A percentile compares a stretch with the other conserved stretches of the same genome.
Conservation (phyloP, 2,888 invertebrate genomes). For the Lysandra bellargus region DNA sequence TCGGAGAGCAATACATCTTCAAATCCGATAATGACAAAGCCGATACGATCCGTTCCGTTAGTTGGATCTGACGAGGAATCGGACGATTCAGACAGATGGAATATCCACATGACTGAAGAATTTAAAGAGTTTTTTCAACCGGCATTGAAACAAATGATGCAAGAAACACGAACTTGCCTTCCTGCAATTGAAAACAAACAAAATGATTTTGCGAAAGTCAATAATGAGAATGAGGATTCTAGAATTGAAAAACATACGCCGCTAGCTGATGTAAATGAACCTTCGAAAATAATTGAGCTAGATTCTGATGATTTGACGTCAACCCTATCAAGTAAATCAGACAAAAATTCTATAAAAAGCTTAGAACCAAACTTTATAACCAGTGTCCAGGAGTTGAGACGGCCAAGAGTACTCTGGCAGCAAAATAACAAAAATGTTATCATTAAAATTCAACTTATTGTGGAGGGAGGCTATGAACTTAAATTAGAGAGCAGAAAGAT, state of each 20-base stretch:
- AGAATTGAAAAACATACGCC: slow-evolving; percentile 18
- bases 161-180: slow-evolving; percentile 1
- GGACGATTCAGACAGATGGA: slow-evolving; percentile 52
- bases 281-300: slow-evolving; percentile 41
- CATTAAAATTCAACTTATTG: slow-evolving; percentile 63
- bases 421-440: slow-evolving; percentile 55
- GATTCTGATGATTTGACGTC: slow-evolving; percentile 53
- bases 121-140: slow-evolving; percentile 43
- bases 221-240: neutral
- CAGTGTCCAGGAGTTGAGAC: slow-evolving; percentile 44
- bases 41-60: slow-evolving; percentile 57
- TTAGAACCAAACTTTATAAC: slow-evolving; percentile 34
- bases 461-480: slow-evolving; percentile 57
- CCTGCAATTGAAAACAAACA: slow-evolving; percentile 7
- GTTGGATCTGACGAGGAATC: slow-evolving; percentile 51
- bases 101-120: slow-evolving; percentile 49
- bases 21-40: slow-evolving; percentile 44
- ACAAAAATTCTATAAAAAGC: slow-evolving; percentile 28
- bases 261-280: slow-evolving; percentile 33
- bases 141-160: slow-evolving; percentile 24
- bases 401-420: slow-evolving; percentile 63
- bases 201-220: neutral
- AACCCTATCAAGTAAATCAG: slow-evolving; percentile 34
- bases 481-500: slow-evolving; percentile 52
- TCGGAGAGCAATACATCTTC: slow-evolving; percentile 25